Conservation (phyloP, 2,888 invertebrate species). For the Hydrotaea cyrtoneurina region DNA sequence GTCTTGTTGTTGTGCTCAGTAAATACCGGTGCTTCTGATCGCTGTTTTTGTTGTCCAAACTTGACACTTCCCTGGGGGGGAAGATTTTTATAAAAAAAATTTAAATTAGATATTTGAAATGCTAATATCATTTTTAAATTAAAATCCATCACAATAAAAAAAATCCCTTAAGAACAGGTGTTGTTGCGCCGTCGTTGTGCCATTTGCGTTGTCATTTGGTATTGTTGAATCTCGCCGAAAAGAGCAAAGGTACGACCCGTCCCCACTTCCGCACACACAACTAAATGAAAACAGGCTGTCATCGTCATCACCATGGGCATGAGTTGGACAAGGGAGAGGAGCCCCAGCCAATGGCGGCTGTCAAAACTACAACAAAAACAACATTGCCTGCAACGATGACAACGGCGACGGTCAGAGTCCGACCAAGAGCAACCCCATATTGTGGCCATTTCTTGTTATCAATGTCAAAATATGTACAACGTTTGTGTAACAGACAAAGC, state of each 20-base stretch:
- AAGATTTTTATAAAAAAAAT: conserved; percentile 3
- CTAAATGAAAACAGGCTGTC: background rate
- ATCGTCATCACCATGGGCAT: conserved; percentile 24
- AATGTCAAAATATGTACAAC: conserved; percentile 48
- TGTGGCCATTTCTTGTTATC: conserved; percentile 45
- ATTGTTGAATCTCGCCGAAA: background rate
- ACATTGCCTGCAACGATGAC: background rate
- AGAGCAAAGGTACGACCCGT: conserved; percentile 12
- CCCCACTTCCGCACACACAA: background rate
- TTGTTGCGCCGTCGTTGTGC: background rate
- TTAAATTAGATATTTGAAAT: conserved; percentile 28
- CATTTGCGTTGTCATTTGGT: background rate
- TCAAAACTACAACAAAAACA: conserved; percentile 13
- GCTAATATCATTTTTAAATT: conserved; percentile 47
- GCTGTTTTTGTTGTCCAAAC: background rate
- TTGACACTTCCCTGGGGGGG: conserved; percentile 3
- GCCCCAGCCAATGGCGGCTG: conserved; percentile 31
- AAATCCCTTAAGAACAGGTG: conserved; percentile 42
- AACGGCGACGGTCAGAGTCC: background rate
- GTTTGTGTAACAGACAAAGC: background rate
- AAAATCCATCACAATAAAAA: conserved; percentile 42
- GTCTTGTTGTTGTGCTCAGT: background rate
- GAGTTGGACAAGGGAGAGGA: background rate
- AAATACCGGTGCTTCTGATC: background rate
- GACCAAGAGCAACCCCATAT: background rate